Evolutionary conservation across 2,797 vertebrate species (phyloP), one percentile per base, ranked within the genome.

Genomic region (Argya squamiceps): DNA sequence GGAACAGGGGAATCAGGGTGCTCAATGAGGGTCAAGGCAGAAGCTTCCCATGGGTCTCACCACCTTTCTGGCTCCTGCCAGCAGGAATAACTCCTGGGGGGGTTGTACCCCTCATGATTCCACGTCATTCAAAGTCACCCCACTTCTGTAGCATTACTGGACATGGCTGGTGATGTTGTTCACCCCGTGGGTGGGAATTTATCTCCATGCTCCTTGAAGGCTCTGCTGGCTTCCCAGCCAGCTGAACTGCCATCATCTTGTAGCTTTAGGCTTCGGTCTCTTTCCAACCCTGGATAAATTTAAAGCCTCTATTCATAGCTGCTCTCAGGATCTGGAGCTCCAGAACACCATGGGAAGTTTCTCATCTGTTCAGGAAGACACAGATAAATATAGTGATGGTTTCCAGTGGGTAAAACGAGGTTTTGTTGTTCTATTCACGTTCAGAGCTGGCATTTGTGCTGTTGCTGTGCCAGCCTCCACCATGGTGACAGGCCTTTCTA

Each of bases 341-440:
- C 84, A 91, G 93, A 95, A 94, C 71, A 85, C 75, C 71, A 85
- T 23, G 82, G 96, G 92, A 95, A 96, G 89, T 50, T 85, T 93
- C 73, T 96, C 81, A 84, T 93, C 91, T 92, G 86, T 83, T 91
- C 90, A 96, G 86, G 78, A 91, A 91, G 90, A 84, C 64, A 39
- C 75, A 80, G 92, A 86, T 76, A 94, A 95, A 96, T 83, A 90
- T 71, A 94, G 86, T 53, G 75, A 83, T 83, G 78, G 64, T 32
- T 96, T 96, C 84, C 27, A 30, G 84, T 50, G 87, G 77, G 76
- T 91, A 62, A 88, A 89, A 89, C 0, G 29, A 89, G 89, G 64
- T 73, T 94, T 93, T 96, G 84, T 92, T 93, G 64, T 92, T 86
- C 87, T 93, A 60, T 89, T 91, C 49, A 64, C 53, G 30, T 91